Evolutionary conservation across 2,797 vertebrate genomes (phyloP), one percentile per base, ranked within the genome.

Genomic region (Gorsachius magnificus): DNA sequence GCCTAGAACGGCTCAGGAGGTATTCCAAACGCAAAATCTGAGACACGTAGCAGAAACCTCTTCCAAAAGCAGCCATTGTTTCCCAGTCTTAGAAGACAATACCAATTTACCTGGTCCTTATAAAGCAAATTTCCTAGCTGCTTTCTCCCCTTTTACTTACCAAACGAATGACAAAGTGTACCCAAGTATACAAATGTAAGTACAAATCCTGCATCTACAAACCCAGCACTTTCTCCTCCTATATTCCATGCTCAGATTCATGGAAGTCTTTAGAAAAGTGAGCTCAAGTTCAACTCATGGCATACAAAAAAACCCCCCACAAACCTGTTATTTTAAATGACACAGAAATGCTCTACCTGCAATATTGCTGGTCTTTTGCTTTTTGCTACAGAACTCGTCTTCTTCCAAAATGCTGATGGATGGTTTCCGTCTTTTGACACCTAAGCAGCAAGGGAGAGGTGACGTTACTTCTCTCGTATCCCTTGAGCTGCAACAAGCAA

Each of bases 321-420:
- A 24, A 81, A 54, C 5, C 17, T 38, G 12, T 3, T 54, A 25
- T 35, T 41, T 19, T 5, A 43, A 3, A 35, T 1, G 8, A 20
- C 61, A 13, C 19, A 17, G 58, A 41, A 20, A 56, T 5, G 5
- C 9, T 46, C 33, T 53, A 94, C 95, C 94, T 78, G 98, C 61
- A 74, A 96, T n/a, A 5, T 97, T 95, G 24, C 74, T n/a, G 5
- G 90, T 97, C 48, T 97, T 98, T 38, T 93, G 46, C 93, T 95
- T 98, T 92, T 99, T 99, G 90, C n/a, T 95, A 75, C 11, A 25
- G 2, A 54, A 54, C 22, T 97, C 98, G 3, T 98, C 98, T 4
- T 98, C 98, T 13, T 98, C 98, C 21, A 97, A 98, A 25, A 95
- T 95, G 87, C 95, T 98, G 96, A 81, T 97, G 89, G 93, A 9